Evolutionary conservation across 1,140 invertebrate species (phyloP).

Genomic region (Anoplophora glabripennis): DNA sequence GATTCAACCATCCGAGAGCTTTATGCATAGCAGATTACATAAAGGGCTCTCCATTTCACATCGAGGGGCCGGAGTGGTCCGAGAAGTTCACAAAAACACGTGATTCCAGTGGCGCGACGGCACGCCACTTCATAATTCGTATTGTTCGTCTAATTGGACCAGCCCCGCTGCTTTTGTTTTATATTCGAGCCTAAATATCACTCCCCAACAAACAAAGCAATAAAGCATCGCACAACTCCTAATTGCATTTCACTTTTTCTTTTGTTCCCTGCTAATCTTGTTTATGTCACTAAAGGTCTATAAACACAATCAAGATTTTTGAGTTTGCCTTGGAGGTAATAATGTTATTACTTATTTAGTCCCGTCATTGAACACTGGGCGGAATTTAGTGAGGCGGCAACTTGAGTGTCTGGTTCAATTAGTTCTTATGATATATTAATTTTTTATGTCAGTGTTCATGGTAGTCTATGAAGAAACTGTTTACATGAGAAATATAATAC

Average conservation of each 20-base stretch:
- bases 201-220: not conserved
- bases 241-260: constrained; percentile 3
- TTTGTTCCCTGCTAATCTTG: constrained; percentile 2
- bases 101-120: constrained; percentile 2
- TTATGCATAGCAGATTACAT: not conserved
- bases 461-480: too few relatives aligned
- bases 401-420: not conserved
- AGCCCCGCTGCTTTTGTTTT: constrained; percentile 9
- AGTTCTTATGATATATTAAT: not conserved
- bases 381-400: not conserved
- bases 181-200: constrained; percentile 5
- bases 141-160: constrained; percentile 17
- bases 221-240: not conserved
- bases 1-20: not conserved
- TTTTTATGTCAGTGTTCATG: too few relatives aligned
- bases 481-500: too few relatives aligned
- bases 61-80: not conserved
- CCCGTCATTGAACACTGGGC: not conserved
- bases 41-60: not conserved
- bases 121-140: constrained; percentile 5
- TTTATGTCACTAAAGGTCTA: not conserved
- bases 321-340: not conserved
- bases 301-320: not conserved
- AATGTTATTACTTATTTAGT: not conserved
- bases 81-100: constrained; percentile 1